Evolutionary conservation across 2,113 vertebrate genomes (phyloP).

Genomic region (Cranoglanis bouderius): DNA sequence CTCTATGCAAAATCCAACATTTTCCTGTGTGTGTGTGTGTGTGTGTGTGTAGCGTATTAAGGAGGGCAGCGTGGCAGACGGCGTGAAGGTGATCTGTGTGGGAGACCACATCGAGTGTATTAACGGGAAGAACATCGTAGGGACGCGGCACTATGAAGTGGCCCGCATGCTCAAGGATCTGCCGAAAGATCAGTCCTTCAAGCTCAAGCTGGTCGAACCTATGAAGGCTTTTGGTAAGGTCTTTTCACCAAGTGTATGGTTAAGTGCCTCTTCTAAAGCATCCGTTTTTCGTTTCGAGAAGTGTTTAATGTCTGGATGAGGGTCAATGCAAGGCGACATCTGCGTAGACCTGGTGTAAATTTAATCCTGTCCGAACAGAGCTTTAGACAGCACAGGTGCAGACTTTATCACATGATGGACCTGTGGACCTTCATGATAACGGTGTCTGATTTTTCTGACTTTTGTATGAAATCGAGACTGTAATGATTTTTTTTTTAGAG

Average conservation of each 20-base stretch:
- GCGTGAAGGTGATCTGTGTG: constrained; percentile 82
- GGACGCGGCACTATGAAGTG: constrained; percentile 87
- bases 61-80: constrained; percentile 85
- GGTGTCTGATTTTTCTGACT: not conserved
- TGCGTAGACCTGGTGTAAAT: no score
- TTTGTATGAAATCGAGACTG: not conserved
- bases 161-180: constrained; percentile 92
- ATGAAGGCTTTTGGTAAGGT: constrained; percentile 96
- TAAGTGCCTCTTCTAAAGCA: not conserved
- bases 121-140: constrained; percentile 83
- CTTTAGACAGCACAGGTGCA: no score
- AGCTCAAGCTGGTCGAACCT: constrained; percentile 86
- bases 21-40: not conserved
- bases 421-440: not conserved
- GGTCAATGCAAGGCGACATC: no score
- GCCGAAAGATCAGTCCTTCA: constrained; percentile 80
- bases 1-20: not conserved
- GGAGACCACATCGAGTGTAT: constrained; percentile 93
- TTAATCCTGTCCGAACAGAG: no score
- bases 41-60: constrained; percentile 82
- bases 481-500: constrained; percentile 68
- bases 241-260: not conserved
- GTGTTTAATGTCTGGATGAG: not conserved
- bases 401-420: not conserved
- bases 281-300: not conserved